phyloP scores from a whole-genome alignment of 2,113 vertebrate species.

The Clarias batrachus region DNA sequence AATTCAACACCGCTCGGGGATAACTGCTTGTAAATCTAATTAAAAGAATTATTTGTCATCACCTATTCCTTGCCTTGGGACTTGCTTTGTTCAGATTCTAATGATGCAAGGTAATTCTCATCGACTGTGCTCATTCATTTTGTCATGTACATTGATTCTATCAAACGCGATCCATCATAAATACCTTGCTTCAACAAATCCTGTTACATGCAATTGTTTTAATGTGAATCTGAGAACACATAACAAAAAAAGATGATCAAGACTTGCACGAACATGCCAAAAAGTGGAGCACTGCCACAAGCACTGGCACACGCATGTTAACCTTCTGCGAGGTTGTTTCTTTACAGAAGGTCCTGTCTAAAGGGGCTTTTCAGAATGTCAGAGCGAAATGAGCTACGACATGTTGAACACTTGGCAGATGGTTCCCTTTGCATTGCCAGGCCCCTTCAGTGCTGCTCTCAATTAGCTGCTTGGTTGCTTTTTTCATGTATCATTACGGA shows the following conservation, averaged over 20 bases:
- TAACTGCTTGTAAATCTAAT: not conserved
- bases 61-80: not conserved
- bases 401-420: conserved; percentile 56
- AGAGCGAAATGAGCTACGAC: conserved; percentile 51
- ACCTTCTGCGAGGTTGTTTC: conserved; percentile 35
- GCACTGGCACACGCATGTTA: not conserved
- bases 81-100: not conserved
- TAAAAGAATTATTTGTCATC: not conserved
- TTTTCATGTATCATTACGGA: conserved; percentile 48
- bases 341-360: conserved; percentile 21
- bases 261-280: not conserved
- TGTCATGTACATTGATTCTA: not conserved
- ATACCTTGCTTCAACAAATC: not conserved
- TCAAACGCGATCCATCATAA: not conserved
- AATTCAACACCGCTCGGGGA: not conserved
- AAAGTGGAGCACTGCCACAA: not conserved
- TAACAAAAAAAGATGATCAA: not conserved
- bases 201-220: no score
- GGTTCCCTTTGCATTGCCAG: conserved; percentile 42
- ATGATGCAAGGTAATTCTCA: not conserved
- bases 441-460: conserved; percentile 53
- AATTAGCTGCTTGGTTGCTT: conserved; percentile 55
- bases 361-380: conserved; percentile 35
- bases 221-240: not conserved
- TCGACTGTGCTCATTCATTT: not conserved